A percentile compares a stretch with the other conserved stretches of the same genome.
Evolutionary conservation across 92 coral and sea anemone species (phyloP).

Genomic region (Actinernus sp.): DNA sequence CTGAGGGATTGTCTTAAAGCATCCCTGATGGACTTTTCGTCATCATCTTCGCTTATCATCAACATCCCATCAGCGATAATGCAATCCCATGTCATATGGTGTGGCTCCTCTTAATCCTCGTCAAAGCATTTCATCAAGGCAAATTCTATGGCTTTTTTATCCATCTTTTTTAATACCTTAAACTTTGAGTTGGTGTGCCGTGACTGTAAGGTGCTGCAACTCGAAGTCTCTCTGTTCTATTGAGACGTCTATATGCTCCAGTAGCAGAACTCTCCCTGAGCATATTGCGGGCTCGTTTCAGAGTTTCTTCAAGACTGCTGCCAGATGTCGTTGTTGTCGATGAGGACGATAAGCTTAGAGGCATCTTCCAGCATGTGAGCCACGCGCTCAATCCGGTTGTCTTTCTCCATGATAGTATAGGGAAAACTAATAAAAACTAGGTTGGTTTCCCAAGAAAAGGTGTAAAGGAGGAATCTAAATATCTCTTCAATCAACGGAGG

Average conservation of each 20-base stretch:
- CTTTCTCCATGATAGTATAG: no score
- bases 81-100: slow-evolving; percentile 41
- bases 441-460: no score
- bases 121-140: slow-evolving; percentile 19
- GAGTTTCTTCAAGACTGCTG: no score
- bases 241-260: no score
- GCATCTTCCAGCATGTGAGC: slow-evolving; percentile 33
- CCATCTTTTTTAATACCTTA: slow-evolving; percentile 1
- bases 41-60: slow-evolving; percentile 31
- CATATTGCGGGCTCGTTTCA: no score
- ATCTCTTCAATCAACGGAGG: no score
- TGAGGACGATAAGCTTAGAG: slow-evolving; percentile 25
- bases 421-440: no score
- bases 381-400: slow-evolving; percentile 12
- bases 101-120: slow-evolving; percentile 6
- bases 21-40: slow-evolving; percentile 33
- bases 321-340: no score
- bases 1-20: slow-evolving; percentile 13
- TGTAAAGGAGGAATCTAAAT: no score
- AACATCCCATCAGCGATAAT: slow-evolving; percentile 49
- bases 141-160: slow-evolving; percentile 45
- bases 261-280: no score
- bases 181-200: slow-evolving; percentile 15
- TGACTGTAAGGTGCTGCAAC: slow-evolving; percentile 1
- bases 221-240: no score